Percentiles rank a stretch among this genome's conserved stretches.
These are phyloP conservation scores for Helobdella robusta DNA, from an alignment of 2,888 invertebrate species.

Conservation along the genomic window DNA sequence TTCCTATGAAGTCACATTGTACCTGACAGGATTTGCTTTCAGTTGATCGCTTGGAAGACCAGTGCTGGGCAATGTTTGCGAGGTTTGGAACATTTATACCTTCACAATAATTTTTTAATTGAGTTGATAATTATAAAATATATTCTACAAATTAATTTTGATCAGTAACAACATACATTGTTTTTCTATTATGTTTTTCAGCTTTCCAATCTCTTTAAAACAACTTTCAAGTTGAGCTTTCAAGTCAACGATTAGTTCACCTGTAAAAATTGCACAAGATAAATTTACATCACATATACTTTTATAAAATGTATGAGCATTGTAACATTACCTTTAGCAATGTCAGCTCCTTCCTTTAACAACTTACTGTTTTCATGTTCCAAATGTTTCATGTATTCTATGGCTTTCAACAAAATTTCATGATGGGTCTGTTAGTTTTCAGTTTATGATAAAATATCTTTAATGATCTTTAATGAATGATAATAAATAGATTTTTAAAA, in stretches of 20 bases:
- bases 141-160: background rate
- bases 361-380: slow-evolving; percentile 17
- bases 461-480: no score
- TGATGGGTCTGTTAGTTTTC: slow-evolving; percentile 19
- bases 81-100: background rate
- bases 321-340: background rate
- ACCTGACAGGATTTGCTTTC: no score
- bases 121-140: background rate
- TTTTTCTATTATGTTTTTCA: slow-evolving; percentile 20
- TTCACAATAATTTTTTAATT: background rate
- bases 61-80: background rate
- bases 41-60: no score
- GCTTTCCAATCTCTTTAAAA: slow-evolving; percentile 16
- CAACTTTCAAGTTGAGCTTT: slow-evolving; percentile 7
- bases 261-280: background rate
- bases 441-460: background rate
- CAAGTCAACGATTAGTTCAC: slow-evolving; percentile 15
- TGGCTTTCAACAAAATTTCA: slow-evolving; percentile 22
- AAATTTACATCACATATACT: background rate
- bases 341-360: background rate
- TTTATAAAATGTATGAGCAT: background rate
- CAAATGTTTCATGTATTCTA: slow-evolving; percentile 17
- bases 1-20: no score
- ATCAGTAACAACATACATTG: slow-evolving; percentile 7
- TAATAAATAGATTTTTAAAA: background rate